phyloP scores from a whole-genome alignment of 2,113 vertebrate genomes.

The Phrynocephalus versicolor region DNA sequence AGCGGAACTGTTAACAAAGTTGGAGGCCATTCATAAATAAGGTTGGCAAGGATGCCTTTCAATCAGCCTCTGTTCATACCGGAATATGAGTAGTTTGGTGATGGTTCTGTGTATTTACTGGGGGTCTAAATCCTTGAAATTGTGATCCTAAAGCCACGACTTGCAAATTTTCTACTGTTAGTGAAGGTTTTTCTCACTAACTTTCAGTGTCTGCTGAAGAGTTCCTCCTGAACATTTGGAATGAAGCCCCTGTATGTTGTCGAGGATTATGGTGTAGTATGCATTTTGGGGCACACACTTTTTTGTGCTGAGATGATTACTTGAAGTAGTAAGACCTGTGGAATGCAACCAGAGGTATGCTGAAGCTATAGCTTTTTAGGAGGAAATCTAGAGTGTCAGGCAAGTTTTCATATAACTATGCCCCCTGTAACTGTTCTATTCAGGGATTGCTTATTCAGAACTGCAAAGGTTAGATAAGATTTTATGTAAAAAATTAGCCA shows the following conservation, averaged over 20 bases:
- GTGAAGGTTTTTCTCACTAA: background rate
- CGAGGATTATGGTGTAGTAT: background rate
- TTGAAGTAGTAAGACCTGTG: background rate
- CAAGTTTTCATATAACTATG: background rate
- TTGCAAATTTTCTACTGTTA: constrained; percentile 21
- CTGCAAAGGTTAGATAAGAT: background rate
- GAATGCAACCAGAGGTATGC: background rate
- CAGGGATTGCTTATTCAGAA: background rate
- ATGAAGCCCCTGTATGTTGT: background rate
- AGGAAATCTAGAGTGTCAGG: background rate
- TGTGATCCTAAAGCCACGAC: constrained; percentile 30
- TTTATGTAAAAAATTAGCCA: background rate
- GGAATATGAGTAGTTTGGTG: background rate
- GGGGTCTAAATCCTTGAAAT: constrained; percentile 41
- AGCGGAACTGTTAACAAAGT: too few relatives aligned
- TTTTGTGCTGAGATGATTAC: background rate
- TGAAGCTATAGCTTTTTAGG: background rate
- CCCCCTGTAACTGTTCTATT: background rate
- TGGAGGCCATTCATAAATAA: too few relatives aligned
- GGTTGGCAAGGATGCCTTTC: background rate
- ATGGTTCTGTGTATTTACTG: constrained; percentile 59
- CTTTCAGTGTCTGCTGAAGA: background rate
- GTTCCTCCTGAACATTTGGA: background rate
- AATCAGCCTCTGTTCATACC: constrained; percentile 54
- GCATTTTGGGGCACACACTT: background rate